phyloP scores from a whole-genome alignment of 1,140 invertebrate genomes.

The Belonocnema kinseyi region DNA sequence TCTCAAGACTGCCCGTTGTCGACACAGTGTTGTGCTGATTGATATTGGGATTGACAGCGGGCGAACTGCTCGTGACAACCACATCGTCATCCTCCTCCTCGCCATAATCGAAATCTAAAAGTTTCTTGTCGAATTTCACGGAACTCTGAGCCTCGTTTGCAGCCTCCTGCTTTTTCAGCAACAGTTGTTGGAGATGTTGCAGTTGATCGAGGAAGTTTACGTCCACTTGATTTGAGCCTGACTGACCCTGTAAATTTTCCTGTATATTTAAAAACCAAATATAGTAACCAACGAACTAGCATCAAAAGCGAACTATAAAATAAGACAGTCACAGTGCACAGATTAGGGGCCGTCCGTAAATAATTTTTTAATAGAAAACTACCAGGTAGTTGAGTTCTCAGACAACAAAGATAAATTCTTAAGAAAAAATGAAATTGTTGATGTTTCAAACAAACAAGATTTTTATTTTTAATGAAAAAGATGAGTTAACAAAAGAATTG shows the following conservation, averaged over 20 bases:
- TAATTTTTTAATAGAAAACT: no score
- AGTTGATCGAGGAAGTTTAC: constrained; percentile 76
- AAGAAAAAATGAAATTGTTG: no score
- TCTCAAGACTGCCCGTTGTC: constrained; percentile 65
- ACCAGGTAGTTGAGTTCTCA: no score
- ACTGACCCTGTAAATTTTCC: constrained; percentile 60
- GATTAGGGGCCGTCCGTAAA: no score
- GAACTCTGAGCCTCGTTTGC: constrained; percentile 68
- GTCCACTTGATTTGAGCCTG: constrained; percentile 67
- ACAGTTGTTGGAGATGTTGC: constrained; percentile 78
- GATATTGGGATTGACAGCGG: constrained; percentile 54
- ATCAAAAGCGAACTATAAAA: background rate
- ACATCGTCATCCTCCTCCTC: constrained; percentile 87
- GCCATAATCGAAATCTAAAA: constrained; percentile 90
- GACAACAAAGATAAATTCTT: no score
- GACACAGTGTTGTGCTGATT: constrained; percentile 64
- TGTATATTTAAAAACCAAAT: constrained; percentile 1
- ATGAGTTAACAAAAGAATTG: no score
- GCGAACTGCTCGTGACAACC: constrained; percentile 63
- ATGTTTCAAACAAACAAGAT: no score
- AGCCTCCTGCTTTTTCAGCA: constrained; percentile 75
- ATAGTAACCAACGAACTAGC: background rate
- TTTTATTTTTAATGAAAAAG: no score
- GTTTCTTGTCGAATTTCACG: constrained; percentile 85
- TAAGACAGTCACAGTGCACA: background rate